phyloP scores from a whole-genome alignment of 2,797 vertebrate species.

The Pseudochaenichthys georgianus region DNA sequence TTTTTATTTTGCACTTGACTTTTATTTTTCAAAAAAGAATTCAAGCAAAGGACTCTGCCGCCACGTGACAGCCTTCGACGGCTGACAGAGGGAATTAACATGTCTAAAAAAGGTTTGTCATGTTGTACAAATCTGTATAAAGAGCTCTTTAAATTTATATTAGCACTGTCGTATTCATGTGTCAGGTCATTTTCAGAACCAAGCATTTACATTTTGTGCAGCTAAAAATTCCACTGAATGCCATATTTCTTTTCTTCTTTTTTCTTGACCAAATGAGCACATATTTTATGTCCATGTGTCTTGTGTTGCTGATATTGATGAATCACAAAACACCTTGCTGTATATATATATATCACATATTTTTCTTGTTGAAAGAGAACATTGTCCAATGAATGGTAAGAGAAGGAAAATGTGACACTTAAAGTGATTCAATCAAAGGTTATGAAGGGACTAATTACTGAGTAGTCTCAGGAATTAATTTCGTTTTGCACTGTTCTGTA shows the following conservation, averaged over 20 bases:
- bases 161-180: slow-evolving; percentile 77
- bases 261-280: slow-evolving; percentile 80
- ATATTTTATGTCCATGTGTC: slow-evolving; percentile 70
- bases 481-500: slow-evolving; percentile 84
- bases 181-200: slow-evolving; percentile 69
- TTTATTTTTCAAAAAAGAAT: slow-evolving; percentile 82
- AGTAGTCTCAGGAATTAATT: slow-evolving; percentile 86
- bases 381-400: slow-evolving; percentile 67
- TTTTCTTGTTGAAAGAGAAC: slow-evolving; percentile 65
- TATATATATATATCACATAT: slow-evolving; percentile 75
- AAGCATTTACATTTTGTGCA: slow-evolving; percentile 79
- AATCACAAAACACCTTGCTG: slow-evolving; percentile 73
- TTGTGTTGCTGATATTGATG: slow-evolving; percentile 69
- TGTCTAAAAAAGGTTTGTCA: slow-evolving; percentile 60
- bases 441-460: slow-evolving; percentile 83
- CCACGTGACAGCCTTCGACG: slow-evolving; percentile 71
- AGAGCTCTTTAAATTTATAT: slow-evolving; percentile 76
- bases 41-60: slow-evolving; percentile 80
- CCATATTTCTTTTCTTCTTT: slow-evolving; percentile 60
- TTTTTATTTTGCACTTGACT: slow-evolving; percentile 88
- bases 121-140: slow-evolving; percentile 82
- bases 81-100: slow-evolving; percentile 67
- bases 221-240: slow-evolving; percentile 78
- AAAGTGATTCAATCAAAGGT: slow-evolving; percentile 61
- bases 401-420: slow-evolving; percentile 65